phyloP scores from a whole-genome alignment of 2,113 vertebrate genomes.

The Etia nguti region DNA sequence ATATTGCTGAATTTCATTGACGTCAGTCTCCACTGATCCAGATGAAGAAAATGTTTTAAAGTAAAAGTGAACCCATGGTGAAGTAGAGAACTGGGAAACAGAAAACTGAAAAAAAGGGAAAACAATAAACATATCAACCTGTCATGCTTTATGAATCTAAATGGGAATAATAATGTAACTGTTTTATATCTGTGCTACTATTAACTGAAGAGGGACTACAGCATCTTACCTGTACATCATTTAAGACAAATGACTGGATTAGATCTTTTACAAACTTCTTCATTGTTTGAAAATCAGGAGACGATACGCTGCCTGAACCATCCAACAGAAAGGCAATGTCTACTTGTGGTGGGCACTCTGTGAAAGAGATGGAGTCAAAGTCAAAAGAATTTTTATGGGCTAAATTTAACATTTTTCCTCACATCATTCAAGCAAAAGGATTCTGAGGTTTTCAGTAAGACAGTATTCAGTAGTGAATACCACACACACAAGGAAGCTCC shows the following conservation, averaged over 20 bases:
- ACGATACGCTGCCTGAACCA: neutral
- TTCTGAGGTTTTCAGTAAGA: neutral
- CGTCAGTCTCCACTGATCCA: neutral
- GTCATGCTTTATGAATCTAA: neutral
- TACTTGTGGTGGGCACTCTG: neutral
- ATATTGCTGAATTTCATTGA: neutral
- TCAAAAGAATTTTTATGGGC: neutral
- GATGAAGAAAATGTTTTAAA: neutral
- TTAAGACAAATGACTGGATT: neutral
- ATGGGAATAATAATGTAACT: neutral
- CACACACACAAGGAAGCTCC: neutral
- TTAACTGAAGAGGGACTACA: neutral
- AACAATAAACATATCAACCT: neutral
- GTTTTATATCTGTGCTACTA: neutral
- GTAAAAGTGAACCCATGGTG: neutral
- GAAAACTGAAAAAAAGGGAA: neutral
- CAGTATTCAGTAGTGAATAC: neutral
- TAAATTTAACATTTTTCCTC: neutral
- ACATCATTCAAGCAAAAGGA: neutral
- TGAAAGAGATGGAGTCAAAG: neutral
- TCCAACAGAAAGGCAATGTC: neutral
- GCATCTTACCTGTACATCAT: neutral
- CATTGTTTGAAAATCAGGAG: neutral
- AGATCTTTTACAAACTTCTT: neutral
- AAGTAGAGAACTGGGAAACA: neutral